A percentile compares a stretch with the other conserved stretches of the same genome.
These are phyloP conservation scores for Drymodes brunneopygia DNA, from an alignment of 2,113 vertebrate species.

Conservation along the genomic window DNA sequence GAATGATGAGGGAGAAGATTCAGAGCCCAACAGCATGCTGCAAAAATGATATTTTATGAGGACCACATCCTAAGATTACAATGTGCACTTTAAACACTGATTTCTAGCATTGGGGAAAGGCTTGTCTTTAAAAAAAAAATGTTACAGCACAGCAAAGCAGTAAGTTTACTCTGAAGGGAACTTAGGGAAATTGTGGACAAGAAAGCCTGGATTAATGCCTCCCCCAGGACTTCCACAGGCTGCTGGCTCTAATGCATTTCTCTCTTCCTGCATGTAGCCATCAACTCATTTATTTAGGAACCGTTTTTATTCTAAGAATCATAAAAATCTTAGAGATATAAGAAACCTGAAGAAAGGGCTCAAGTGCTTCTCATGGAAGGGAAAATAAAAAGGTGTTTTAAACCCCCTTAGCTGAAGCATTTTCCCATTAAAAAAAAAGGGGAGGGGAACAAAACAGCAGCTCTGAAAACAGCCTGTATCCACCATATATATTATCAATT, in stretches of 20 bases:
- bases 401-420: neutral
- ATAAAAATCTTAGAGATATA: neutral
- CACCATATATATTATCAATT: conserved; percentile 39
- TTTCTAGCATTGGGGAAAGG: neutral
- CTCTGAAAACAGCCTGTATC: neutral
- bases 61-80: neutral
- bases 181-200: neutral
- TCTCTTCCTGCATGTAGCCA: neutral
- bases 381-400: neutral
- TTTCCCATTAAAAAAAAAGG: neutral
- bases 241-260: neutral
- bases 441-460: neutral
- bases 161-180: neutral
- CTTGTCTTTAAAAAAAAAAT: neutral
- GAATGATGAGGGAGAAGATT: neutral
- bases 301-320: neutral
- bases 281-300: neutral
- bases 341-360: neutral
- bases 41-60: neutral
- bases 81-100: neutral
- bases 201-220: neutral
- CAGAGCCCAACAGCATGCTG: neutral
- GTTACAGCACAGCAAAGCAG: neutral
- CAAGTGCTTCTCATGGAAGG: neutral
- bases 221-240: neutral